Conservation (phyloP, 1,140 invertebrate species). For the Nymphalis io region DNA sequence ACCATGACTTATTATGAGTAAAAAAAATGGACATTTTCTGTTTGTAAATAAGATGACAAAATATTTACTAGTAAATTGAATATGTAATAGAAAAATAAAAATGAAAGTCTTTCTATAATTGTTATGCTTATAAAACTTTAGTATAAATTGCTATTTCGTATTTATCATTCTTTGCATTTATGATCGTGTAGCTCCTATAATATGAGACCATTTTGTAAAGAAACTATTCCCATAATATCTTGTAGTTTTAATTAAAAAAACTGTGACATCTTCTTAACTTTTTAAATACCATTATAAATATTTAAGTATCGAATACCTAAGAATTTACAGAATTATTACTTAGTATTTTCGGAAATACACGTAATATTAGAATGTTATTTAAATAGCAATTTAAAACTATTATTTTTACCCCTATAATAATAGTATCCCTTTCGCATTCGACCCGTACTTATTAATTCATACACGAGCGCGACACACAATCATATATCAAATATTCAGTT, state of each 20-base stretch:
- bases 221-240: too few relatives aligned
- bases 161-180: background rate
- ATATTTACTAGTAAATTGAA: background rate
- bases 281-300: too few relatives aligned
- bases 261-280: too few relatives aligned
- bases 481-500: slow-evolving; percentile 27
- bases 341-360: too few relatives aligned
- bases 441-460: background rate
- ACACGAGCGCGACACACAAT: slow-evolving; percentile 24
- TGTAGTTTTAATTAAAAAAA: too few relatives aligned
- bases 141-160: background rate
- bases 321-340: too few relatives aligned
- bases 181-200: background rate
- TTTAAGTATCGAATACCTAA: too few relatives aligned
- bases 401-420: background rate
- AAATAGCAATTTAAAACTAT: too few relatives aligned
- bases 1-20: too few relatives aligned
- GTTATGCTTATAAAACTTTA: background rate
- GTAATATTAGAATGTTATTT: too few relatives aligned
- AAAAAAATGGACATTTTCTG: too few relatives aligned
- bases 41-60: too few relatives aligned
- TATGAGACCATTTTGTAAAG: background rate
- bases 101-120: background rate
- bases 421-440: background rate
- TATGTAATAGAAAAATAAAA: background rate